Percentiles rank a stretch among this genome's conserved stretches.
These are phyloP conservation scores for Nomada hirtipes DNA, from an alignment of 2,888 invertebrate species.

Conservation along the genomic window DNA sequence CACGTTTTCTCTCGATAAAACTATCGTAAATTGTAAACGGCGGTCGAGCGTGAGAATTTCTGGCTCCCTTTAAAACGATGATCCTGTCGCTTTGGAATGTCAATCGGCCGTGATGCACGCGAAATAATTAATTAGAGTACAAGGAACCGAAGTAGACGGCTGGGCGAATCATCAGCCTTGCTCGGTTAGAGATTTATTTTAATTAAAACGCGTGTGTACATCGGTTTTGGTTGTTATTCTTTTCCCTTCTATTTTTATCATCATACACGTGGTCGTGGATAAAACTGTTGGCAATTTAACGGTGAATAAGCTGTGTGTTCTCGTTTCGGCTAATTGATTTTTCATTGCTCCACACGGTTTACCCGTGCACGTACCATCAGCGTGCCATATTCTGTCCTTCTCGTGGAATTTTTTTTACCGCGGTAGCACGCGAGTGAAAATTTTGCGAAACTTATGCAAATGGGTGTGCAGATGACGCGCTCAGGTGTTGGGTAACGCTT, in stretches of 20 bases:
- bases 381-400: too few species aligned
- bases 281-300: neutral
- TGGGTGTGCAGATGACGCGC: slow-evolving; percentile 6
- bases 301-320: too few species aligned
- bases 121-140: slow-evolving; percentile 53
- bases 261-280: neutral
- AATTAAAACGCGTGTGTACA: slow-evolving; percentile 25
- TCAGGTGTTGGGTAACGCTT: slow-evolving; percentile 28
- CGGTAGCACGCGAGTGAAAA: neutral
- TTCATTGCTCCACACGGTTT: neutral
- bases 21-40: slow-evolving; percentile 6
- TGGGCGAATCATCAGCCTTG: neutral
- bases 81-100: slow-evolving; percentile 23
- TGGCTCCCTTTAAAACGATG: slow-evolving; percentile 1
- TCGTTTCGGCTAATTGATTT: neutral
- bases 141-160: neutral
- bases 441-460: slow-evolving; percentile 36
- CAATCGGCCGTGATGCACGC: slow-evolving; percentile 25
- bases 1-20: neutral
- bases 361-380: neutral
- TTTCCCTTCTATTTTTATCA: neutral
- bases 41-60: slow-evolving; percentile 12
- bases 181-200: slow-evolving; percentile 11
- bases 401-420: slow-evolving; percentile 5
- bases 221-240: slow-evolving; percentile 1